Base-by-base conservation (phyloP, 2,797 vertebrate genomes). In the Orestias chungarensis region DNA sequence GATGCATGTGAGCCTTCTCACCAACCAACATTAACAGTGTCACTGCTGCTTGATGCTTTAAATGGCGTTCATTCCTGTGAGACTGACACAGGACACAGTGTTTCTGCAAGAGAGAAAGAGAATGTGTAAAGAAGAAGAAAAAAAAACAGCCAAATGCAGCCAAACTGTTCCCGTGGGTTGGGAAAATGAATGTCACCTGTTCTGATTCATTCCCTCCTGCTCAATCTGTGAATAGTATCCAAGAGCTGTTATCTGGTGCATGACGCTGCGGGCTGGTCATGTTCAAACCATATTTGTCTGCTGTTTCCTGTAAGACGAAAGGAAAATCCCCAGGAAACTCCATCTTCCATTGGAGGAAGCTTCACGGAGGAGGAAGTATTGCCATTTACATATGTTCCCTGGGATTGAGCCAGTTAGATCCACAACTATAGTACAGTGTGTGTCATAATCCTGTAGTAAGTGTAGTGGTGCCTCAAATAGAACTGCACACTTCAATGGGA, bases 211-310 rank as follows among this genome's bases (percentile, higher is more conserved):
- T 76, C 71, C 59, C 25, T 84, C 81, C 71, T 71, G 52, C 70
- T 75, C 57, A 23, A 23, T 71, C 84, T 88, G 88, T 81, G 86
- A 86, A 85, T 87, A 84, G 78, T 68, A 83, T 83, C 82, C 61
- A 66, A 81, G 90, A 88, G 84, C 79, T 81, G 84, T 81, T 70
- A 81, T 75, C 71, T 84, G 55, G 5, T 2, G 80, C 82, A 62
- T 91, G 90, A 93, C 84, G 89, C 79, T 84, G 76, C 71, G 57
- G 74, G 73, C 82, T 74, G 83, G 17, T 54, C 84, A 75, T 73
- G 70, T 83, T 80, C 83, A 6, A 50, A 90, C 95, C 95, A 94
- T 93, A 95, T 95, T 86, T 93, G 95, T 93, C 91, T 67, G 1
- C 65, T 18, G 64, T 68, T 95, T 95, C 95, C 95, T 94, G 93